Evolutionary conservation across 2,113 vertebrate genomes (phyloP).

Genomic region (Cyanoliseus patagonus): DNA sequence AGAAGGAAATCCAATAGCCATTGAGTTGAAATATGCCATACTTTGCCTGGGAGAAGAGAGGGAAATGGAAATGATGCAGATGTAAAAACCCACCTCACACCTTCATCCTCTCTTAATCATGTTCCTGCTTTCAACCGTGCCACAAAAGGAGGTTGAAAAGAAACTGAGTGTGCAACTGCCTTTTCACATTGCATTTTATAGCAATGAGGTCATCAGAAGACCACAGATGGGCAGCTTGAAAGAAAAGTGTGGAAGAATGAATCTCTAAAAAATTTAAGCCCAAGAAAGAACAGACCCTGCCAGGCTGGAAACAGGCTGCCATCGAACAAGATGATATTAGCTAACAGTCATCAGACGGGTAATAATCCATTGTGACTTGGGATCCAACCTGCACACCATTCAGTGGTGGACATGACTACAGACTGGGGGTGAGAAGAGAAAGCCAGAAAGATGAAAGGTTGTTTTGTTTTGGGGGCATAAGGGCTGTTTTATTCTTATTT

Average conservation of each 20-base stretch:
- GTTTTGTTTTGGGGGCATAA: background rate
- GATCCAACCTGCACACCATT: background rate
- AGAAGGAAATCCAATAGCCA: background rate
- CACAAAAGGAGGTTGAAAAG: conserved; percentile 5
- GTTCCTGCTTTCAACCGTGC: background rate
- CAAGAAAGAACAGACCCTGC: background rate
- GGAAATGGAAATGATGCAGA: background rate
- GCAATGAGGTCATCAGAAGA: background rate
- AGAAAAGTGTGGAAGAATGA: background rate
- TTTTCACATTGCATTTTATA: background rate
- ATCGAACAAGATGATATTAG: background rate
- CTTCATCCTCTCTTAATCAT: background rate
- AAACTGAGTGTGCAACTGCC: background rate
- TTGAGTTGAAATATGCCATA: background rate
- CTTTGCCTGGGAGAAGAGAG: background rate
- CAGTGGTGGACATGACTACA: background rate
- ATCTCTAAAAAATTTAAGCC: background rate
- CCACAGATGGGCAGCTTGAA: background rate
- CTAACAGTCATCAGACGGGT: background rate
- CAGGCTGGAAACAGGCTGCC: background rate
- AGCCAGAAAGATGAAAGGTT: background rate
- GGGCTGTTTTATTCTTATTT: background rate
- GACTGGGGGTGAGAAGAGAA: background rate
- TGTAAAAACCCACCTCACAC: background rate
- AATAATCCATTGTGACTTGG: background rate